Base-by-base conservation (phyloP, 2,888 invertebrate genomes). In the Pyrocoelia pectoralis region DNA sequence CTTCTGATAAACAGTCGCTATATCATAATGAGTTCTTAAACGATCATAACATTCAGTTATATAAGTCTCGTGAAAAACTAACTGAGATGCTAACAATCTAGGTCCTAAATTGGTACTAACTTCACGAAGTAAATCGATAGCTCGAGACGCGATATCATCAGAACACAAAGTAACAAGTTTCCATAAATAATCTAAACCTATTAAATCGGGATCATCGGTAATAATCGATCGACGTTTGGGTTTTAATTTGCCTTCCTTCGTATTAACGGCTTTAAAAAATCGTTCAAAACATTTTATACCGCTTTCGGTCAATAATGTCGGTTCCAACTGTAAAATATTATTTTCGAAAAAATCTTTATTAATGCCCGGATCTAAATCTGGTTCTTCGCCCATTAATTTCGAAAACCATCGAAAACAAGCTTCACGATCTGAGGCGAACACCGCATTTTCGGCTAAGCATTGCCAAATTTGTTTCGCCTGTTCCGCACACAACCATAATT, bases 391-490 rank as follows among this genome's bases (percentile, higher is more conserved):
- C 95, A 96, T 95, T 33, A 96, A 83, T 83, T 97, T 97, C 38
- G 97, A 95, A 83, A 97, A 98, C 98, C 98, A 98, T 74, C 95
- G 93, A 83, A 98, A 98, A 82, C 98, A 97, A 28, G 97, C 95
- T 81, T 98, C 98, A 38, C 97, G 88, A 81, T 98, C 98, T 1
- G 92, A 90, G 10, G 91, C 86, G 80, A 96, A 97, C 9, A 96
- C 94, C 9, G 97, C 96, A 76, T 91, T 91, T 79, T 97, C 97
- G 1, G 97, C 97, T 63, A 98, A 84, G 81, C 96, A 96, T 74
- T 94, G 90, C 98, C 98, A 98, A 73, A 98, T 95, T 84, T 95
- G 93, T 82, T 95, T 95, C 5, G 97, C 97, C 86, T 98, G 97
- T 80, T 96, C 95, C 46, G 96, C 95, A 80, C 97, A 97, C 69